Conservation (phyloP, 2,888 invertebrate genomes). For the Hoplodrina blanda region DNA sequence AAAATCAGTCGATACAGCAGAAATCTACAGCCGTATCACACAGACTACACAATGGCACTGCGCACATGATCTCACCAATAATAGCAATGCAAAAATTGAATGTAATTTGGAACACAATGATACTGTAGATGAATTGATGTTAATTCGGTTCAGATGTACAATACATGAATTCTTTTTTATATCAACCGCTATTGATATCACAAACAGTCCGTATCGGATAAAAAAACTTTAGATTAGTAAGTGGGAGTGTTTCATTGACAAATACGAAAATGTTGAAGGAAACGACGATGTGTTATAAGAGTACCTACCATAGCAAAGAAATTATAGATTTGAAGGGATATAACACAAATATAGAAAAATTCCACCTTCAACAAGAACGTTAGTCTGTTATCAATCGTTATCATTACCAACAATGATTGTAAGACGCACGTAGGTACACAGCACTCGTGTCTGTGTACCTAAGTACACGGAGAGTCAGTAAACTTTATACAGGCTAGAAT, state of each 20-base stretch:
- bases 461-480: constrained; percentile 51
- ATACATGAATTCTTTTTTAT: not conserved
- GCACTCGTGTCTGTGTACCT: constrained; percentile 41
- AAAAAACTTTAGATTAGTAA: not conserved
- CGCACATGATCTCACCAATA: not conserved
- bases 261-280: not conserved
- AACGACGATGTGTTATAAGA: not conserved
- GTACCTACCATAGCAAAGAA: not conserved
- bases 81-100: constrained; percentile 6
- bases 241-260: not conserved
- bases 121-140: constrained; percentile 7
- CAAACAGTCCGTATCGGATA: not conserved
- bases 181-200: not conserved
- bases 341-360: constrained; percentile 26
- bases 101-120: constrained; percentile 27
- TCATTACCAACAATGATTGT: constrained; percentile 55
- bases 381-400: constrained; percentile 59
- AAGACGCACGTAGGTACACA: constrained; percentile 40
- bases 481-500: constrained; percentile 61
- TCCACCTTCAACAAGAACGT: constrained; percentile 45
- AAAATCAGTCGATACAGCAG: not conserved
- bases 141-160: constrained; percentile 17
- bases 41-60: not conserved
- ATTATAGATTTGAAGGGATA: constrained; percentile 7
- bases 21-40: not conserved